These are phyloP conservation scores for Cyclophora punctaria DNA, from an alignment of 2,888 invertebrate species.

Conservation along the genomic window DNA sequence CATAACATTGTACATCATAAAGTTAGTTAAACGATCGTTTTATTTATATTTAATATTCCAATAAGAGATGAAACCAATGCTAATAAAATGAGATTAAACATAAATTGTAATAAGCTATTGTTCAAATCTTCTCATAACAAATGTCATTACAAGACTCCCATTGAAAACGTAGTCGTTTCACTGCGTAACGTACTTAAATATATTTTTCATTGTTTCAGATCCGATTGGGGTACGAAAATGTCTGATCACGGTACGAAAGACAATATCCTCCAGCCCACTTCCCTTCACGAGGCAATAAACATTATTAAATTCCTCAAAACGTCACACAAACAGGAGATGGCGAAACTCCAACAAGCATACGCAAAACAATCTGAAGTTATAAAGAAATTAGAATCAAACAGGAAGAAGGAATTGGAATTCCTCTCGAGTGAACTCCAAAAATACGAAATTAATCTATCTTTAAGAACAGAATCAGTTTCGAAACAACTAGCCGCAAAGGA, in stretches of 20 bases:
- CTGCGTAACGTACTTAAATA: conserved; percentile 8
- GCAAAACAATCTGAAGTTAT: conserved; percentile 55
- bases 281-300: conserved; percentile 65
- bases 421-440: conserved; percentile 60
- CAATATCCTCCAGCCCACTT: conserved; percentile 51
- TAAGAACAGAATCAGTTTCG: conserved; percentile 54
- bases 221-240: conserved; percentile 33
- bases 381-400: conserved; percentile 59
- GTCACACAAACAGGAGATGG: conserved; percentile 63
- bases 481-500: conserved; percentile 61
- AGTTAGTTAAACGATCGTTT: no score
- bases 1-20: no score
- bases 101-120: no score
- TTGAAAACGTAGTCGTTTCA: neutral
- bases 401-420: conserved; percentile 64
- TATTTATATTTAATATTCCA: no score
- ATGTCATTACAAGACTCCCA: no score
- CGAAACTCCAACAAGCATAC: conserved; percentile 50
- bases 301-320: conserved; percentile 63
- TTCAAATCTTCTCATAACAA: no score
- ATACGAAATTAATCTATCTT: conserved; percentile 61
- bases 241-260: conserved; percentile 39
- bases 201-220: conserved; percentile 41
- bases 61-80: no score
- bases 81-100: no score